Percentiles rank a stretch among this genome's conserved stretches.
Evolutionary conservation across 64 coral and sea anemone species (phyloP).

Genomic region (Astreopora myriophthalma): DNA sequence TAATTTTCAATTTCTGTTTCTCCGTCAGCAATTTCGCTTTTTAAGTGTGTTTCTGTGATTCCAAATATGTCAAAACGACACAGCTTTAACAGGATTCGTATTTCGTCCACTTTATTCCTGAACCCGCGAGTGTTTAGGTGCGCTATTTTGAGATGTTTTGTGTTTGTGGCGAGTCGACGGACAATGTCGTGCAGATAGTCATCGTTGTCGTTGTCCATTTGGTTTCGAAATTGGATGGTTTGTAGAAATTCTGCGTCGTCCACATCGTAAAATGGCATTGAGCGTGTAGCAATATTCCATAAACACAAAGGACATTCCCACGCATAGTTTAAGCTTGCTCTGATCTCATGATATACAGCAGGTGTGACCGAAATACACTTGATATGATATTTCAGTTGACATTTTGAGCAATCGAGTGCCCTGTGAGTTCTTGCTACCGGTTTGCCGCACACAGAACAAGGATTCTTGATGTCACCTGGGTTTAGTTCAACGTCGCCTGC

Average conservation of each 20-base stretch:
- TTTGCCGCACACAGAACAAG: not conserved
- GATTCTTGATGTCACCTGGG: not conserved
- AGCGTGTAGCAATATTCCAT: not conserved
- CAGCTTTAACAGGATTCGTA: not conserved
- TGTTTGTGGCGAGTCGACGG: not conserved
- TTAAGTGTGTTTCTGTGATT: conserved; percentile 6
- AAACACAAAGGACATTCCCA: not conserved
- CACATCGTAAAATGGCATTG: not conserved
- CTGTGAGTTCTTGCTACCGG: not conserved
- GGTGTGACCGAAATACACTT: not conserved
- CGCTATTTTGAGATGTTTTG: conserved; percentile 4
- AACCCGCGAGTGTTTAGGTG: not conserved
- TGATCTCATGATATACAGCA: not conserved
- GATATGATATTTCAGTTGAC: not conserved
- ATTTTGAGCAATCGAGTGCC: not conserved
- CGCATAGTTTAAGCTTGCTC: not conserved
- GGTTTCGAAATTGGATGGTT: not conserved
- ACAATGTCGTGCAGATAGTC: not conserved
- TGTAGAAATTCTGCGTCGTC: not conserved
- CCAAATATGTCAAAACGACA: conserved; percentile 8
- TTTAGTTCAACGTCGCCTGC: not conserved
- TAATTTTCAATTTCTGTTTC: not conserved
- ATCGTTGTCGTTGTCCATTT: not conserved
- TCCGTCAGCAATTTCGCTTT: not conserved
- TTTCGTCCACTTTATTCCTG: conserved; percentile 3